Conservation (phyloP, 2,113 vertebrate species). For the Podiceps cristatus region DNA sequence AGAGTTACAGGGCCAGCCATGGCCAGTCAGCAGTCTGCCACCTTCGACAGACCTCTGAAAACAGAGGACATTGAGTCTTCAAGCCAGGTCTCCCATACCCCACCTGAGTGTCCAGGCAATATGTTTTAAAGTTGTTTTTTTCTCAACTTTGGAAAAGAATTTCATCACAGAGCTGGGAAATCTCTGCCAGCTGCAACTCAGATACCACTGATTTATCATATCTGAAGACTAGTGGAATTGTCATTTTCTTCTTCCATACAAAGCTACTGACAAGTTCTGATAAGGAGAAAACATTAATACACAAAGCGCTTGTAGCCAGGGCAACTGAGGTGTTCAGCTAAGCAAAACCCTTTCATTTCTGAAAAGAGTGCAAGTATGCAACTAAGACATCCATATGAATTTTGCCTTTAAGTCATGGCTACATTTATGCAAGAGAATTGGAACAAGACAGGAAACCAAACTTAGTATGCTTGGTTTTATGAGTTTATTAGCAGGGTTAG, state of each 20-base stretch:
- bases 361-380: background rate
- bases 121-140: background rate
- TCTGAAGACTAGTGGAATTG: background rate
- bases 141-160: background rate
- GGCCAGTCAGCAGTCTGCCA: background rate
- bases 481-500: background rate
- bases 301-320: background rate
- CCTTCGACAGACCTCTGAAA: background rate
- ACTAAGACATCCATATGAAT: background rate
- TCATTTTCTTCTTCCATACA: background rate
- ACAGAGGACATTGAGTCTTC: accelerated
- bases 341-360: background rate
- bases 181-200: background rate
- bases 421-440: background rate
- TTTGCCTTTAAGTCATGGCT: background rate
- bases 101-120: background rate
- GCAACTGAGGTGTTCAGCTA: background rate
- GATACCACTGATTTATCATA: background rate
- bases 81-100: background rate
- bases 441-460: background rate
- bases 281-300: background rate
- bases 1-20: background rate
- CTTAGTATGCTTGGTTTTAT: background rate
- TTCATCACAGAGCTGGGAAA: background rate
- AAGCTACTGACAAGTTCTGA: background rate